A percentile compares a stretch with the other conserved stretches of the same genome.
These are phyloP conservation scores for Myopa testacea DNA, from an alignment of 2,888 invertebrate species.

Conservation along the genomic window DNA sequence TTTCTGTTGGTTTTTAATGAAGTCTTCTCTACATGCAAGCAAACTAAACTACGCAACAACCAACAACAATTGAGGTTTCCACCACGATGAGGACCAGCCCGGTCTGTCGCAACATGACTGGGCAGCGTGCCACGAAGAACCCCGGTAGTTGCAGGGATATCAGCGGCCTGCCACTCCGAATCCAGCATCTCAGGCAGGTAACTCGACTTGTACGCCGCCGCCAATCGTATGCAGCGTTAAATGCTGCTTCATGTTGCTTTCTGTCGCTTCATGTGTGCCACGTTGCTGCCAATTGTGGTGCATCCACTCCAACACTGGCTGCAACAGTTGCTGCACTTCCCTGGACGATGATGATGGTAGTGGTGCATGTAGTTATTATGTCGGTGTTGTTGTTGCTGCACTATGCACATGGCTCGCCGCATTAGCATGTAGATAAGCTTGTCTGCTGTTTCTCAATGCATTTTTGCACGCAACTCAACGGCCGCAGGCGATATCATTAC, in stretches of 20 bases:
- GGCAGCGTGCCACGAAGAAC: not conserved
- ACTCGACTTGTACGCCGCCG: not conserved
- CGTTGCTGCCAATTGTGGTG: not conserved
- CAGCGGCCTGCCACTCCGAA: constrained; percentile 35
- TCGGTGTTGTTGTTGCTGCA: constrained; percentile 16
- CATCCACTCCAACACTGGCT: not conserved
- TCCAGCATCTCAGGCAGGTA: not conserved
- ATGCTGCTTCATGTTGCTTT: not conserved
- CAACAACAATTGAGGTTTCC: not conserved
- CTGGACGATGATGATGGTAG: not conserved
- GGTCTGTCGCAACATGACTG: not conserved
- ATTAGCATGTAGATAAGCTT: constrained; percentile 34
- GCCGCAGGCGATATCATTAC: constrained; percentile 32
- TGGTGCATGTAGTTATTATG: not conserved
- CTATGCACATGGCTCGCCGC: constrained; percentile 33
- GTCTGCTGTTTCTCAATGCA: constrained; percentile 29
- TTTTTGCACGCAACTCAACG: constrained; percentile 35
- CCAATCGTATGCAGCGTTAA: constrained; percentile 32
- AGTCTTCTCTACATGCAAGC: no score
- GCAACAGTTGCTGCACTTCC: constrained; percentile 19
- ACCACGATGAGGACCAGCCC: not conserved
- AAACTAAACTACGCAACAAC: not conserved
- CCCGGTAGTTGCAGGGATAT: constrained; percentile 13
- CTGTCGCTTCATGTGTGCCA: not conserved
- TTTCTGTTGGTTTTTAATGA: no score